Conservation (phyloP, 1,140 invertebrate species). For the Drosophila insularis region DNA sequence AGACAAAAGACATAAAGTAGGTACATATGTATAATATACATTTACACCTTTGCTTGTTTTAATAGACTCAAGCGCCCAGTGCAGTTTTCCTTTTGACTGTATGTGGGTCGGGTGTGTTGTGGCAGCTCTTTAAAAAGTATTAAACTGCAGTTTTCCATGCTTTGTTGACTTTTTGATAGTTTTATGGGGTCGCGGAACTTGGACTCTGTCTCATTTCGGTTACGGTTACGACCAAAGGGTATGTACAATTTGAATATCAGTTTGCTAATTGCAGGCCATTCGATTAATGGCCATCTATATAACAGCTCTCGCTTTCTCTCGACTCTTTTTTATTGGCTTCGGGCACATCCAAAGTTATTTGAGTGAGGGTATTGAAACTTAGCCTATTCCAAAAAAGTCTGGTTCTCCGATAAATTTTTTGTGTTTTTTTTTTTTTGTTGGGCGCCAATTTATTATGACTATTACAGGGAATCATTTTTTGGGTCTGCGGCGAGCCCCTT, state of each 20-base stretch:
- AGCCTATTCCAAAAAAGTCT: neutral
- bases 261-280: neutral
- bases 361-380: neutral
- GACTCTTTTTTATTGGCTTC: no score
- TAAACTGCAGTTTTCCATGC: constrained; percentile 69
- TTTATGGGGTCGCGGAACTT: constrained; percentile 7
- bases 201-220: constrained; percentile 1
- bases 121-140: constrained; percentile 46
- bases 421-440: constrained; percentile 19
- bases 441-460: constrained; percentile 63
- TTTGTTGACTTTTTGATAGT: constrained; percentile 17
- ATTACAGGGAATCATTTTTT: constrained; percentile 54
- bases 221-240: neutral
- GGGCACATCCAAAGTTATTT: no score
- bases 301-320: no score
- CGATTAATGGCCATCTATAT: no score
- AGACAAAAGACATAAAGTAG: no score
- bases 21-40: no score
- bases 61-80: no score
- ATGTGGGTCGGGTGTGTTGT: neutral
- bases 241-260: neutral
- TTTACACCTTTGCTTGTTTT: neutral
- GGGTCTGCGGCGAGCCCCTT: constrained; percentile 1
- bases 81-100: neutral
- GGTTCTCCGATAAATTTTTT: constrained; percentile 19